A percentile compares a stretch with the other conserved stretches of the same genome.
Conservation (phyloP, 2,888 invertebrate species). For the Phaonia tiefii region DNA sequence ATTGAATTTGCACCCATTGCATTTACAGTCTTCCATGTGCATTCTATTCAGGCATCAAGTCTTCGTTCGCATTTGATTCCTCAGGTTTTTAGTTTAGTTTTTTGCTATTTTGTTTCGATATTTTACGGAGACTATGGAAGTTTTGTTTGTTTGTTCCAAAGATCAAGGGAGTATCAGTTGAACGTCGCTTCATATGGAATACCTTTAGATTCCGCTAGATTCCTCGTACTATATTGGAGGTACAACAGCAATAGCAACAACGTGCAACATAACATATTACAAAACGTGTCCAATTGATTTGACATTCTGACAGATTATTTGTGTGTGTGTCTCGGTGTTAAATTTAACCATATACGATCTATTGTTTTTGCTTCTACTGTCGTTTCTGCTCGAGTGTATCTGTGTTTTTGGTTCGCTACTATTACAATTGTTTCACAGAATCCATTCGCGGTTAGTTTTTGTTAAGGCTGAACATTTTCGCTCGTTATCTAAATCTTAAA, state of each 20-base stretch:
- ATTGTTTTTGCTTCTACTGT: not conserved
- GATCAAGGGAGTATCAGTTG: too few species aligned
- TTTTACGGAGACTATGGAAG: too few species aligned
- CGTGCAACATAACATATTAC: conserved; percentile 44
- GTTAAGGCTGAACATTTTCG: not conserved
- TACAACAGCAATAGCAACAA: not conserved
- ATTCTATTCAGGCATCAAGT: conserved; percentile 3
- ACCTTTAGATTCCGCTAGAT: too few species aligned
- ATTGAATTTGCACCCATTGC: conserved; percentile 57
- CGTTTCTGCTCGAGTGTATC: not conserved
- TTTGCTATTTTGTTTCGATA: too few species aligned
- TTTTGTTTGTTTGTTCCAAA: too few species aligned
- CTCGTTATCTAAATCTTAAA: not conserved
- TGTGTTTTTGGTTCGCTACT: not conserved
- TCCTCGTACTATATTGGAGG: not conserved
- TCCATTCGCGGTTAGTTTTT: not conserved
- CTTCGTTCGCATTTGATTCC: not conserved
- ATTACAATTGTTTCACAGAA: not conserved
- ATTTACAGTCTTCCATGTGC: not conserved
- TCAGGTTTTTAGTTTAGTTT: too few species aligned
- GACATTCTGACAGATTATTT: conserved; percentile 68
- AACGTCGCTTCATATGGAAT: too few species aligned
- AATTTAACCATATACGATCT: not conserved
- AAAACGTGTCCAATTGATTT: conserved; percentile 72
- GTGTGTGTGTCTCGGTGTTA: not conserved